A percentile compares a stretch with the other conserved stretches of the same genome.
phyloP scores from a whole-genome alignment of 2,113 vertebrate genomes.

The Cebidichthys violaceus region DNA sequence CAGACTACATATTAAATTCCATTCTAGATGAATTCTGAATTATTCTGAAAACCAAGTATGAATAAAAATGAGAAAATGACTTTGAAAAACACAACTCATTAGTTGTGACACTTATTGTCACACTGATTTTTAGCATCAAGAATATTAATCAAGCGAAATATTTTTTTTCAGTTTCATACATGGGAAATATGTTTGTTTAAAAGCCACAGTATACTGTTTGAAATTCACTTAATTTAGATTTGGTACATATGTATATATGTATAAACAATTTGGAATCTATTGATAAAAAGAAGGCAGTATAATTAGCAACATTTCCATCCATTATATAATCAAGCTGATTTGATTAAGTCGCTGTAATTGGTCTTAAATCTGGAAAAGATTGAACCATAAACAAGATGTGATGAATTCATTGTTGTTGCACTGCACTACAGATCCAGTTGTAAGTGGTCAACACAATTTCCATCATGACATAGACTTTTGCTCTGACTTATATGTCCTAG shows the following conservation, averaged over 20 bases:
- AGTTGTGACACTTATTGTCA: neutral
- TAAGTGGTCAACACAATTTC: slow-evolving; percentile 3
- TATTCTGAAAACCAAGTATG: neutral
- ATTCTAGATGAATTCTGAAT: neutral
- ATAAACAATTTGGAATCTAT: slow-evolving; percentile 44
- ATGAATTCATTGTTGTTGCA: neutral
- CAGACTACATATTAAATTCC: neutral
- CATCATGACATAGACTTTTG: slow-evolving; percentile 21
- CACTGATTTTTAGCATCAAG: neutral
- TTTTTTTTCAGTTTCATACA: neutral
- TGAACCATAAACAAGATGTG: slow-evolving; percentile 11
- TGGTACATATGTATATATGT: neutral
- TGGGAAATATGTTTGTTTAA: neutral
- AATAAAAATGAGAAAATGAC: neutral
- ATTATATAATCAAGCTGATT: slow-evolving; percentile 6
- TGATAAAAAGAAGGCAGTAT: neutral
- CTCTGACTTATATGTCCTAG: neutral
- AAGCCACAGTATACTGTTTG: neutral
- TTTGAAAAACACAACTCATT: neutral
- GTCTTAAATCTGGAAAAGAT: neutral
- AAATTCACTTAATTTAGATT: neutral
- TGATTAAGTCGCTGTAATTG: slow-evolving; percentile 19
- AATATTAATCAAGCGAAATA: neutral
- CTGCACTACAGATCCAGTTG: neutral
- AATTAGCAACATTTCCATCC: slow-evolving; percentile 13